Base-by-base conservation (phyloP, 2,888 invertebrate species). In the Corbicula japonica region DNA sequence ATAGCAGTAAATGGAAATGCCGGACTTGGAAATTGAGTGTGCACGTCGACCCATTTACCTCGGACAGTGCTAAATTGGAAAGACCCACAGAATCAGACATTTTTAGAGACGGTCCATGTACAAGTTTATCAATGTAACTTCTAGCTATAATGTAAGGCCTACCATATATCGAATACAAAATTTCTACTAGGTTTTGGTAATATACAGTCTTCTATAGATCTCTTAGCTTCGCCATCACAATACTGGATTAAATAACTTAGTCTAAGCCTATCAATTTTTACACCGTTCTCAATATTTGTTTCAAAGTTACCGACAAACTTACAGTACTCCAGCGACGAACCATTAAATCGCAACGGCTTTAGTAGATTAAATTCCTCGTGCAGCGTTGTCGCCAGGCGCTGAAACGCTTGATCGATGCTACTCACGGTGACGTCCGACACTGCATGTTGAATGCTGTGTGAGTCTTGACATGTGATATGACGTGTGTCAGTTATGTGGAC, bases 121-220 rank as follows among this genome's bases (percentile, higher is more conserved):
- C n/a, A 38, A 72, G 32, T 26, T 60, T 71, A 5, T 74, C 74
- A 34, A 66, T 65, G 18, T 66, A 63, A 48, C 46, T 63, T 60
- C 73, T 66, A 35, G 66, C 58, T 44, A 73, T 58, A 44, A 34
- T 35, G 46, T 73, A 48, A 34, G 65, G 56, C 26, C 65, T 65
- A 54, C 58, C 71, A 65, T 65, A 73, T 2, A 65, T 32, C 18
- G 58, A 65, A 8, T 73, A 26, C 46, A 73, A 65, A 44, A 73
- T 65, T 18, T n/a, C 23, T 35, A 26, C 32, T 21, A 18, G 52
- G 32, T 15, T 65, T 65, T 56, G 65, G 58, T 30, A 74, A 60
- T 12, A 66, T 65, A 73, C 74, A 74, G 35, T 74, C 60, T 66
- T 66, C 50, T 46, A 66, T 60, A n/a, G 34, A 52, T 35, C 28